phyloP scores from a whole-genome alignment of 1,140 invertebrate genomes.

The Hypothenemus hampei region DNA sequence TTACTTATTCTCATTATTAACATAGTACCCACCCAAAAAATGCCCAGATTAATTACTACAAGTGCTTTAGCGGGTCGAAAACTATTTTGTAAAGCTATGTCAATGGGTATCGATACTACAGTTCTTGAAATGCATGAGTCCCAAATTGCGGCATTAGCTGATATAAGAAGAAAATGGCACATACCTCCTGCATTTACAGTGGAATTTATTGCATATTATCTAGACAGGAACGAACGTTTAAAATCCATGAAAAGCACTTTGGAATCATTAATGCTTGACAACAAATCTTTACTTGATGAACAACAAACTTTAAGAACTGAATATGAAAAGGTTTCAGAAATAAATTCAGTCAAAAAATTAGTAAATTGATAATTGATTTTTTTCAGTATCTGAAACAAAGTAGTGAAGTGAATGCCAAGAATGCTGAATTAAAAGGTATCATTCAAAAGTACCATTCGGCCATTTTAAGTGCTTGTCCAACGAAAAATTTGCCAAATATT shows the following conservation, averaged over 20 bases:
- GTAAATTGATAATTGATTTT: neutral
- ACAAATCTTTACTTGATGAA: conserved; percentile 63
- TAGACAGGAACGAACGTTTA: conserved; percentile 78
- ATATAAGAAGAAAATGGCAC: conserved; percentile 90
- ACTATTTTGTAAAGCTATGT: conserved; percentile 78
- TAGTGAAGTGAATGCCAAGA: conserved; percentile 45
- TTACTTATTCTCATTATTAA: neutral
- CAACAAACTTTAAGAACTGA: conserved; percentile 67
- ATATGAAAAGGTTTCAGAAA: conserved; percentile 57
- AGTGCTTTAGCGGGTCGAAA: conserved; percentile 83
- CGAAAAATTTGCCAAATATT: conserved; percentile 52
- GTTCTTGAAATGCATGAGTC: conserved; percentile 75
- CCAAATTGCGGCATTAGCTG: conserved; percentile 70
- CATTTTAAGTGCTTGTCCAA: conserved; percentile 54
- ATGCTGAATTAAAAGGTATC: conserved; percentile 47
- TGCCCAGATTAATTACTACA: conserved; percentile 83
- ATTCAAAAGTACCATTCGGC: conserved; percentile 57
- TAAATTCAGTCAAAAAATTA: neutral
- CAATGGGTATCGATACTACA: conserved; percentile 82
- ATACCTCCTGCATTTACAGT: conserved; percentile 86
- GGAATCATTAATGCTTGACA: conserved; percentile 69
- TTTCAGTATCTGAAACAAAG: conserved; percentile 54
- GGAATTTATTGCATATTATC: conserved; percentile 91
- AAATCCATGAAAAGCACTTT: conserved; percentile 70
- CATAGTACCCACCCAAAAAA: conserved; percentile 87